Evolutionary conservation across 2,797 vertebrate species (phyloP), one percentile per base, ranked within the genome.

Genomic region (Loris lydekkerianus): DNA sequence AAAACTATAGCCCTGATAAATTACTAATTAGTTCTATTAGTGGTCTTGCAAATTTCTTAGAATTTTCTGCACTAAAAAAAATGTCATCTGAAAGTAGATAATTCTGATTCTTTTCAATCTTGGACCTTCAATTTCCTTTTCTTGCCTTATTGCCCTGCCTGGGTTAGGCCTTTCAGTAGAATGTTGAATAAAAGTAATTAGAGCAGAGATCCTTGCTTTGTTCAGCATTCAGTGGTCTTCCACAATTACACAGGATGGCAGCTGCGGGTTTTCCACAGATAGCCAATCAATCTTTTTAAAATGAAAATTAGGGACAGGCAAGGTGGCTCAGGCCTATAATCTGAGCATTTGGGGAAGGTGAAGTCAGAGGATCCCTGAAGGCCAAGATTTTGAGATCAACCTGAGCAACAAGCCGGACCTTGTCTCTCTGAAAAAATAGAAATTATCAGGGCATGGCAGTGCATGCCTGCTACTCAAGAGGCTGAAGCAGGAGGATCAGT

Each of bases 1-100:
- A 89, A 92, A 92, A 90, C 10, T 37, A 53, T 29, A 72, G 9
- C 18, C 86, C 61, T 56, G 34, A 60, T 91, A 94, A 94, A 89
- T 85, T 93, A 67, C 5, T 73, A 90, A 53, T 58, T 31, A 27
- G 20, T 93, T 86, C 31, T 61, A 37, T 60, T 17, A 40, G 25
- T 85, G 89, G 25, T 90, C 72, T 83, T 58, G 43, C 63, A 86
- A 25, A 60, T 49, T 81, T 14, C 53, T 82, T 61, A 83, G 46
- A 40, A 61, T 76, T 93, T 76, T 88, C 60, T 82, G 18, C 29
- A 78, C 63, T 85, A 0, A 78, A 82, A 63, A 49, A 49, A 46
- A 56, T 10, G 46, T 46, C 65, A 88, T 72, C 27, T 75, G 37
- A 92, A 29, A 95, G 91, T 31, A 93, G 96, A 78, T 61, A 60